phyloP scores from a whole-genome alignment of 2,797 vertebrate species.

The Decapterus maruadsi region DNA sequence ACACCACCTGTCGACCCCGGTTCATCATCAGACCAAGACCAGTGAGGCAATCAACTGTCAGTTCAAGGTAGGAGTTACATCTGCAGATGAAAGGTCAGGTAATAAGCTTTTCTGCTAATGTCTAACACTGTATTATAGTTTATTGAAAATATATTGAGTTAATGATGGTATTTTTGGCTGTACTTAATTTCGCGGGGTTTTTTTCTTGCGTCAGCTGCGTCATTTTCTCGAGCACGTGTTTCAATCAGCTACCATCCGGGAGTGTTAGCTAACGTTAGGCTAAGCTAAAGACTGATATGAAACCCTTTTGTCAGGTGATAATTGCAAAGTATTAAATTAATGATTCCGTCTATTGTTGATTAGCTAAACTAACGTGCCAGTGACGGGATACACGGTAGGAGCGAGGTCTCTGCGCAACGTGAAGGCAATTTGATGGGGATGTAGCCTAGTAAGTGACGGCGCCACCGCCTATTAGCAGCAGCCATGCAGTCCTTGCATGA shows the following conservation, averaged over 20 bases:
- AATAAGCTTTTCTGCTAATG: accelerated
- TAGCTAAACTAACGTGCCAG: too few species aligned
- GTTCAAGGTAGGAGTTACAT: accelerated
- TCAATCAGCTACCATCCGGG: not conserved
- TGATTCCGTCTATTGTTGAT: not conserved
- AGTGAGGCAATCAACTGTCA: accelerated
- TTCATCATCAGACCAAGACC: accelerated
- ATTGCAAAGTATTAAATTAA: not conserved
- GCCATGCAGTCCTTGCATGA: not conserved
- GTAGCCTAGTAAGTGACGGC: not conserved
- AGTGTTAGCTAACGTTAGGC: not conserved
- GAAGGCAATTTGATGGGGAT: not conserved
- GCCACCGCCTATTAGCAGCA: not conserved
- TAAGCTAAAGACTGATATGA: accelerated
- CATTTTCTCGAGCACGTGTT: conserved; percentile 16
- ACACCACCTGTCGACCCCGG: accelerated
- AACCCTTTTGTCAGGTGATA: not conserved
- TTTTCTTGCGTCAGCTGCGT: accelerated
- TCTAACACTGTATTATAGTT: not conserved
- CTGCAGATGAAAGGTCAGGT: not conserved
- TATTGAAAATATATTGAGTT: accelerated
- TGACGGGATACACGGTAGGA: too few species aligned
- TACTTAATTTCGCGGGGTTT: not conserved
- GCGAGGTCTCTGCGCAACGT: too few species aligned
- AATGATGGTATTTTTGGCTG: not conserved